These are phyloP conservation scores for Selene dorsalis DNA, from an alignment of 2,797 vertebrate species.

Conservation along the genomic window DNA sequence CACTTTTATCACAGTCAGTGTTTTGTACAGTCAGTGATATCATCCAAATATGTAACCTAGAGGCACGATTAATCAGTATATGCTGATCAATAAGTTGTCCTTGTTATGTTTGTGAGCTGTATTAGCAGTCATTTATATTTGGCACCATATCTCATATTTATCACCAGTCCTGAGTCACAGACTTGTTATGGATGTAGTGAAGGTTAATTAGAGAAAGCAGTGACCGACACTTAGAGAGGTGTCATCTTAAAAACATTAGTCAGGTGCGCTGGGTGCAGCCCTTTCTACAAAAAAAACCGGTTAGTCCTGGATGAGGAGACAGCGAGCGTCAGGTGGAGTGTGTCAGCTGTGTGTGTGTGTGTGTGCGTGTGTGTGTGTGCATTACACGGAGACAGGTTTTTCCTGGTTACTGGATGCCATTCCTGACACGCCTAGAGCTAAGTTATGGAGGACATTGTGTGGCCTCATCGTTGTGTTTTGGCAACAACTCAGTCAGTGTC, in stretches of 20 bases:
- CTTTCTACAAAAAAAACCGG: conserved; percentile 66
- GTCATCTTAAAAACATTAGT: conserved; percentile 39
- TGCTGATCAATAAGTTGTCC: too few species aligned
- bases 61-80: background rate
- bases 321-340: conserved; percentile 50
- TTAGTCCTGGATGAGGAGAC: conserved; percentile 56
- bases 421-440: conserved; percentile 67
- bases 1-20: conserved; percentile 12
- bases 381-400: conserved; percentile 76
- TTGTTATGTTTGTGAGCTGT: background rate
- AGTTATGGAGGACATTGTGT: conserved; percentile 45
- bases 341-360: conserved; percentile 39
- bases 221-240: conserved; percentile 30
- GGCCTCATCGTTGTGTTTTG: conserved; percentile 55
- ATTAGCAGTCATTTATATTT: background rate
- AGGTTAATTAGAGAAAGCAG: conserved; percentile 29
- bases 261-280: conserved; percentile 22
- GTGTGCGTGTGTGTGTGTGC: conserved; percentile 7
- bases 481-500: conserved; percentile 40
- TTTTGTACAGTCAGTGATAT: background rate
- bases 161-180: background rate
- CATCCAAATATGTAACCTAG: background rate
- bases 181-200: conserved; percentile 3
- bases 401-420: conserved; percentile 77
- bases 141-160: background rate